Conservation (phyloP, 2,888 invertebrate species). For the Thelaira solivaga region DNA sequence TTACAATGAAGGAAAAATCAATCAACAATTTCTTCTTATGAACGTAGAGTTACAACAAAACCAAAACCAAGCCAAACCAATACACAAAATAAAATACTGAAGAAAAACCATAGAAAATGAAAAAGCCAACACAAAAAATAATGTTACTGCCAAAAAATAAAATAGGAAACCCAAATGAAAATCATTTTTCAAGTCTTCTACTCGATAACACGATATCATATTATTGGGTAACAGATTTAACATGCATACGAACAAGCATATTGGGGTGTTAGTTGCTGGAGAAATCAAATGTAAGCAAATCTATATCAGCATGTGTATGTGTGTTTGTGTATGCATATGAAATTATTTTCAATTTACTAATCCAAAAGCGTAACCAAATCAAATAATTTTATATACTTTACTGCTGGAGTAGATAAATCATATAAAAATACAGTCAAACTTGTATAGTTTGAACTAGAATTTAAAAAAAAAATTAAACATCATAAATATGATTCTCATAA, state of each 20-base stretch:
- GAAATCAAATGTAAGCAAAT: conserved; percentile 20
- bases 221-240: conserved; percentile 27
- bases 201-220: background rate
- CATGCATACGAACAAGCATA: conserved; percentile 8
- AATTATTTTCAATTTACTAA: conserved; percentile 32
- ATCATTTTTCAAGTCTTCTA: background rate
- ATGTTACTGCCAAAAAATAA: conserved; percentile 10
- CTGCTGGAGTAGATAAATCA: background rate
- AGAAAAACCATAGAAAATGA: background rate
- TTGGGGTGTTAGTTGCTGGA: no score
- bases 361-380: conserved; percentile 18
- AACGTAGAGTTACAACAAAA: background rate
- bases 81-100: background rate
- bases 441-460: no score
- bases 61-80: conserved; percentile 2
- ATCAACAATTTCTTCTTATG: conserved; percentile 34
- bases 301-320: no score
- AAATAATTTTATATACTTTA: conserved; percentile 10
- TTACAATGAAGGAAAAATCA: conserved; percentile 56
- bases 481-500: no score
- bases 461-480: no score
- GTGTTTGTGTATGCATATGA: conserved; percentile 9
- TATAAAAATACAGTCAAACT: no score
- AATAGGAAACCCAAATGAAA: background rate
- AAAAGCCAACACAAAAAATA: conserved; percentile 20